Percentiles rank a stretch among this genome's conserved stretches.
These are phyloP conservation scores for Drosophila paulistorum DNA, from an alignment of 1,140 invertebrate genomes.

Conservation along the genomic window DNA sequence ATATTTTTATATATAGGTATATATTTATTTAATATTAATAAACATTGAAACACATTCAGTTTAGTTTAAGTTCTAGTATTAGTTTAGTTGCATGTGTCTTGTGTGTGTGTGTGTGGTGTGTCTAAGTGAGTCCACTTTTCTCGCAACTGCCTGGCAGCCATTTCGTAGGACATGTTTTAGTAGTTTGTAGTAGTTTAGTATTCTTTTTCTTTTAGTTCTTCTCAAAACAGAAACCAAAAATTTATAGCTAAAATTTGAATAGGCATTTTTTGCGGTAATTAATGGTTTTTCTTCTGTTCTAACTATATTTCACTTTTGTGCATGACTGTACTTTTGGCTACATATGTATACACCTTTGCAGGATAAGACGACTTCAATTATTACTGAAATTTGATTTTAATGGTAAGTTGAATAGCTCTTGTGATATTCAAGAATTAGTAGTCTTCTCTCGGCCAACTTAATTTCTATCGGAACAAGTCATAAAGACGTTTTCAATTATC, in stretches of 20 bases:
- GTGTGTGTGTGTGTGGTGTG: slow-evolving; percentile 23
- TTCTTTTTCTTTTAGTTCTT: neutral
- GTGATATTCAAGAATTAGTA: too few species aligned
- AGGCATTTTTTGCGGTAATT: slow-evolving; percentile 5
- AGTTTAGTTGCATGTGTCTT: slow-evolving; percentile 39
- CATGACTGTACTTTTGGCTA: neutral
- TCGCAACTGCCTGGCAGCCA: slow-evolving; percentile 39
- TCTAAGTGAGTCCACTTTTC: slow-evolving; percentile 16
- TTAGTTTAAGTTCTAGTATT: slow-evolving; percentile 47
- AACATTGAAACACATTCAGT: slow-evolving; percentile 78
- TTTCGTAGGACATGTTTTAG: slow-evolving; percentile 20
- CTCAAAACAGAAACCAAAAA: neutral
- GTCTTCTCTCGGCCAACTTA: too few species aligned
- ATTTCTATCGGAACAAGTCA: too few species aligned
- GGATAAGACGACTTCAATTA: neutral
- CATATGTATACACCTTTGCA: neutral
- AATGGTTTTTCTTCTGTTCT: neutral
- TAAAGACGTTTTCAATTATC: too few species aligned
- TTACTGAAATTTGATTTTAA: too few species aligned
- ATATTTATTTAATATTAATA: slow-evolving; percentile 30
- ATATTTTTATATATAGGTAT: slow-evolving; percentile 16
- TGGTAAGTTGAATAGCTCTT: too few species aligned
- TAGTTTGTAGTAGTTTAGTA: slow-evolving; percentile 1
- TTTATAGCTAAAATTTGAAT: slow-evolving; percentile 12
- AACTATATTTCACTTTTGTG: slow-evolving; percentile 8